A percentile compares a stretch with the other conserved stretches of the same genome.
These are phyloP conservation scores for Phoenicopterus ruber DNA, from an alignment of 2,113 vertebrate species.

Conservation along the genomic window DNA sequence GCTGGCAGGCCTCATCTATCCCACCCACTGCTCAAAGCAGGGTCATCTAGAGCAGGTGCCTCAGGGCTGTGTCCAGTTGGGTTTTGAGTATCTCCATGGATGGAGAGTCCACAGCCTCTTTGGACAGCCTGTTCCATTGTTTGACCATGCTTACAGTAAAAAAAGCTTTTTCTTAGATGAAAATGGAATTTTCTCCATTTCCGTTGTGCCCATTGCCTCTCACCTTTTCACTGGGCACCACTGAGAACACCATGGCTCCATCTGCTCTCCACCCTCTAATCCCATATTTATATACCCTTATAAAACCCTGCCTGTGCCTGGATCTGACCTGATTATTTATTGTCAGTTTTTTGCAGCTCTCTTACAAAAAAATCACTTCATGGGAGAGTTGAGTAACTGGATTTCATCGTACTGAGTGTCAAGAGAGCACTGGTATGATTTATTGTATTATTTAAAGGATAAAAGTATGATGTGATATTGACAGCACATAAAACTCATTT, in stretches of 20 bases:
- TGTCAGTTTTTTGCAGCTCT: neutral
- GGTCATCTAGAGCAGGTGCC: neutral
- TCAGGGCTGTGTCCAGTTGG: neutral
- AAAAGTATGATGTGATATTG: neutral
- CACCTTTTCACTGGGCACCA: neutral
- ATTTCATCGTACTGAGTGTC: neutral
- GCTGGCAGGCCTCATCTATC: neutral
- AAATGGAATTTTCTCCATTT: neutral
- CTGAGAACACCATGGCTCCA: neutral
- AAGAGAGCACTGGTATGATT: neutral
- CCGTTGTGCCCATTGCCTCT: neutral
- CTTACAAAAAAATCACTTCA: neutral
- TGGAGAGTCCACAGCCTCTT: neutral
- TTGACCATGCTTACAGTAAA: neutral
- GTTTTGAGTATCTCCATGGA: neutral
- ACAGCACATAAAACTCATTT: neutral
- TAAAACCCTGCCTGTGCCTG: neutral
- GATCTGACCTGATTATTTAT: neutral
- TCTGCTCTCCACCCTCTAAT: neutral
- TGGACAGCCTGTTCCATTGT: neutral
- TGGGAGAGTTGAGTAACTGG: neutral
- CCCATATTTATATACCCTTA: neutral
- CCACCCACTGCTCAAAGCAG: neutral
- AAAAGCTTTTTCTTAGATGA: neutral
- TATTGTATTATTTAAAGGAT: neutral